phyloP scores from a whole-genome alignment of 2,113 vertebrate species.

The Acanthochromis polyacanthus region DNA sequence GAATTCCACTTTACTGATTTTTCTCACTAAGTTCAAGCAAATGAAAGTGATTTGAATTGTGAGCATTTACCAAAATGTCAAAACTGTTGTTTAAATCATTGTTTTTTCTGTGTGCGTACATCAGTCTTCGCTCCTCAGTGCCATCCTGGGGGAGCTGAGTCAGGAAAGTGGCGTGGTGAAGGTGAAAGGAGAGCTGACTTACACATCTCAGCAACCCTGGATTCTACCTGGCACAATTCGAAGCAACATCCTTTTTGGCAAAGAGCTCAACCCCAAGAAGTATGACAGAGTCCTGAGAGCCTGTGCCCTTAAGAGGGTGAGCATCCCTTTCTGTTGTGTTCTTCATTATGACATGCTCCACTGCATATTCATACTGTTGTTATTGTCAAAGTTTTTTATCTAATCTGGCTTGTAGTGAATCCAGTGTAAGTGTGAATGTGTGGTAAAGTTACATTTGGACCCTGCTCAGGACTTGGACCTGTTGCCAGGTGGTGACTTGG shows the following conservation, averaged over 20 bases:
- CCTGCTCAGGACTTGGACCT: conserved; percentile 90
- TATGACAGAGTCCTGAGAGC: conserved; percentile 91
- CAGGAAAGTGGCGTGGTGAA: conserved; percentile 87
- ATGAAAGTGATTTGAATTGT: not conserved
- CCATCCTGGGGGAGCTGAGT: conserved; percentile 91
- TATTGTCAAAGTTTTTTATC: not conserved
- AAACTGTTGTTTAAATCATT: not conserved
- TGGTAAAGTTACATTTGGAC: conserved; percentile 45
- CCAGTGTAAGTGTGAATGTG: conserved; percentile 25
- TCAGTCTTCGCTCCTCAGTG: conserved; percentile 93
- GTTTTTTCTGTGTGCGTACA: conserved; percentile 8
- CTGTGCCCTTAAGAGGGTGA: conserved; percentile 94
- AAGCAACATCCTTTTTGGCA: conserved; percentile 98
- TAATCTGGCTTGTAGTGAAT: conserved; percentile 1
- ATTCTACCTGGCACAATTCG: conserved; percentile 95
- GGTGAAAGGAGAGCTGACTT: conserved; percentile 89
- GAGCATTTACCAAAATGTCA: not conserved
- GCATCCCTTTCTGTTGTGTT: conserved; percentile 16
- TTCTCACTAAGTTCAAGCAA: not conserved
- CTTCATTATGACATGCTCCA: not conserved
- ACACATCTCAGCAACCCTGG: conserved; percentile 95
- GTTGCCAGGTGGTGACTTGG: conserved; percentile 90
- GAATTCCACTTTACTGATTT: not conserved
- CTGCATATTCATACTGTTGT: not conserved
- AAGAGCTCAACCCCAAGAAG: conserved; percentile 89